Evolutionary conservation across 2,888 invertebrate species (phyloP).

Genomic region (Eucera pruinosa): DNA sequence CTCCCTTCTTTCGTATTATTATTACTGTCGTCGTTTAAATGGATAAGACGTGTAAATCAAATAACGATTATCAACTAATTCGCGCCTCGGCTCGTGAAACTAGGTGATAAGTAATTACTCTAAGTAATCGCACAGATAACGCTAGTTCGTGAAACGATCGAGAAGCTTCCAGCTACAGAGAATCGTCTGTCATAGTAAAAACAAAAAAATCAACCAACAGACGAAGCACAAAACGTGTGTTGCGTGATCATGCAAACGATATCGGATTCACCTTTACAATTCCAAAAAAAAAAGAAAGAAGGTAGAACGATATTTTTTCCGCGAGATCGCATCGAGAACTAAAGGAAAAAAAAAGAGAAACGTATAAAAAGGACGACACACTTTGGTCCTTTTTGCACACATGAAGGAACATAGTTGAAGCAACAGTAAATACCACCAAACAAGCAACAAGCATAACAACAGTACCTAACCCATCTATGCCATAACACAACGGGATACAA

Average conservation of each 20-base stretch:
- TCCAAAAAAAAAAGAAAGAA: no score
- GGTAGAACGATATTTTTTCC: slow-evolving; percentile 18
- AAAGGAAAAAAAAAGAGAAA: no score
- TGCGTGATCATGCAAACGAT: slow-evolving; percentile 29
- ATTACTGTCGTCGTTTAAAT: no score
- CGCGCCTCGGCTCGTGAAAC: slow-evolving; percentile 41
- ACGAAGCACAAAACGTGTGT: slow-evolving; percentile 51
- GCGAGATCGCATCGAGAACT: slow-evolving; percentile 26
- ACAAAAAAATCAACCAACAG: no score
- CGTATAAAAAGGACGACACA: slow-evolving; percentile 1
- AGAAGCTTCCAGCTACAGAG: slow-evolving; percentile 49
- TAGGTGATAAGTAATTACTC: slow-evolving; percentile 40
- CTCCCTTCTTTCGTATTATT: no score
- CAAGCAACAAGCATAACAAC: slow-evolving; percentile 19
- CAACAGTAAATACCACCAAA: slow-evolving; percentile 29
- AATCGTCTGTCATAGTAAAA: slow-evolving; percentile 30
- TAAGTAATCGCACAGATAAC: slow-evolving; percentile 62
- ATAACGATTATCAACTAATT: slow-evolving; percentile 27
- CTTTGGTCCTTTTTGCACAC: slow-evolving; percentile 32
- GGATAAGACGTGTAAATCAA: slow-evolving; percentile 13
- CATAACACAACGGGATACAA: slow-evolving; percentile 40
- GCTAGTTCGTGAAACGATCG: slow-evolving; percentile 47
- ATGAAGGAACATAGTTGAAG: slow-evolving; percentile 54
- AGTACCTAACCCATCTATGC: slow-evolving; percentile 45
- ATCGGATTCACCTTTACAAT: background rate